Conservation (phyloP, 2,113 vertebrate genomes). For the Laticauda colubrina region DNA sequence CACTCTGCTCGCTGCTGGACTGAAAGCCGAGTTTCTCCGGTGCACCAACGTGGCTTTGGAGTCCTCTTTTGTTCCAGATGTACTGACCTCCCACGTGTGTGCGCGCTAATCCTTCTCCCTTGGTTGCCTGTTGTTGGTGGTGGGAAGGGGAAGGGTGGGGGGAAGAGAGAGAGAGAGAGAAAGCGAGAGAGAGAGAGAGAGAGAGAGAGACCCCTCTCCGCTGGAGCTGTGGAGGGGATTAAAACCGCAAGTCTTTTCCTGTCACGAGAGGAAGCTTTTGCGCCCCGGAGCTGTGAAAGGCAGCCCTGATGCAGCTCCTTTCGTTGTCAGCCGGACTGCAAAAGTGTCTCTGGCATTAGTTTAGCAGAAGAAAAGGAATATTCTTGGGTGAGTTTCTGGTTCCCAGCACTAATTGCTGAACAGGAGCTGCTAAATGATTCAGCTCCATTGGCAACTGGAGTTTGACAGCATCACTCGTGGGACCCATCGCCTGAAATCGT, state of each 20-base stretch:
- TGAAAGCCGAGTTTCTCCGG: background rate
- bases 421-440: constrained; percentile 41
- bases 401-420: background rate
- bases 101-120: background rate
- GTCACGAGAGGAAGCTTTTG: constrained; percentile 29
- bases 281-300: constrained; percentile 8
- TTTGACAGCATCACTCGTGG: constrained; percentile 45
- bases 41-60: rapidly evolving
- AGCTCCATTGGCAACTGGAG: constrained; percentile 19
- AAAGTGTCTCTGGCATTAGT: background rate
- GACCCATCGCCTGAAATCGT: constrained; percentile 33
- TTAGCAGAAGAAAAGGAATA: rapidly evolving
- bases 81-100: background rate
- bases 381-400: too few relatives aligned
- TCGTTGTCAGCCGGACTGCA: constrained; percentile 20
- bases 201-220: background rate
- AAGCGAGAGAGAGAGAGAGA: background rate
- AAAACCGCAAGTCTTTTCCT: constrained; percentile 26
- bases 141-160: background rate
- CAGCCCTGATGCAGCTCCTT: constrained; percentile 1
- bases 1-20: background rate
- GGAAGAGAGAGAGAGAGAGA: background rate
- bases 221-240: constrained; percentile 26
- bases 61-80: background rate
- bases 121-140: background rate